These are phyloP conservation scores for Tolypeutes matacus DNA, from an alignment of 2,797 vertebrate species.

Conservation along the genomic window DNA sequence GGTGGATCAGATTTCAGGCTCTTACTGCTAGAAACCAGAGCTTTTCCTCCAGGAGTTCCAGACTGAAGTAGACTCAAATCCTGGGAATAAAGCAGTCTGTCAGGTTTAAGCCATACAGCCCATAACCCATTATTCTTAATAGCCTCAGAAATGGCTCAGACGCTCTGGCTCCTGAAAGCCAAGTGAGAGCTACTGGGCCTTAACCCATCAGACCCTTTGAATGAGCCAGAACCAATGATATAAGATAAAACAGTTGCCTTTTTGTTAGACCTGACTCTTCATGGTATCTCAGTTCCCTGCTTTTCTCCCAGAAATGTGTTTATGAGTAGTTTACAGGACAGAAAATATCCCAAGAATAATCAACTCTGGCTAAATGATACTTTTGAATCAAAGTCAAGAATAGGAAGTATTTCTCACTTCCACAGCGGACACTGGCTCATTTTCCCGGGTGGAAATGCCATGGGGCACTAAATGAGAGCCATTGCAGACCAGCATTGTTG, in stretches of 20 bases:
- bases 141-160: neutral
- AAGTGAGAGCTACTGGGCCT: neutral
- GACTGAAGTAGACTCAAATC: neutral
- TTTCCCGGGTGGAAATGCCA: constrained; percentile 25
- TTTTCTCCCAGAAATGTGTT: constrained; percentile 33
- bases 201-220: neutral
- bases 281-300: neutral
- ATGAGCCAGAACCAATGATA: neutral
- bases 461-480: neutral
- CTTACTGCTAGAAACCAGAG: neutral
- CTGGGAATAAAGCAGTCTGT: neutral
- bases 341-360: constrained; percentile 3
- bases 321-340: constrained; percentile 38
- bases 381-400: constrained; percentile 32
- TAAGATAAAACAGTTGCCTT: neutral
- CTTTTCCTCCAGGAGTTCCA: neutral
- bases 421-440: constrained; percentile 37
- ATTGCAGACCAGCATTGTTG: neutral
- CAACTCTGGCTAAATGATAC: neutral
- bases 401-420: neutral
- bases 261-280: neutral
- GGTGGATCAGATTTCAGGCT: neutral
- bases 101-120: neutral
- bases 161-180: neutral
- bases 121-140: neutral